phyloP scores from a whole-genome alignment of 23 tunicate genomes.

The Clavelina lepadiformis region DNA sequence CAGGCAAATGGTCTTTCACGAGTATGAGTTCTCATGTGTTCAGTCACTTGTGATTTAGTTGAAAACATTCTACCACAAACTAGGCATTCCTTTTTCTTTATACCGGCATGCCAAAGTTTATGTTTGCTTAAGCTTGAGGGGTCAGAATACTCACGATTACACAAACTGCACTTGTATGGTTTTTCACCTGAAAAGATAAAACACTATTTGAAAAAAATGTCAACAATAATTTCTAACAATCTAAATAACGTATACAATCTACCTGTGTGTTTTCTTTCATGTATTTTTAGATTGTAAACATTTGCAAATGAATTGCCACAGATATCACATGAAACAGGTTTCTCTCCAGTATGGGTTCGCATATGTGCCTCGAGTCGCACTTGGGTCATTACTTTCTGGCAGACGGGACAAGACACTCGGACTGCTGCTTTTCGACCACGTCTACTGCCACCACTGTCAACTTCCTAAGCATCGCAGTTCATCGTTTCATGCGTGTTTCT shows the following conservation, averaged over 20 bases:
- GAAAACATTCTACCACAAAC: slow-evolving; percentile 38
- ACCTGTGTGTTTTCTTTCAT: slow-evolving; percentile 68
- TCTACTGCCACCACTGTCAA: slow-evolving; percentile 7
- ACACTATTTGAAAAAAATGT: not conserved
- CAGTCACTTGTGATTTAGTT: slow-evolving; percentile 42
- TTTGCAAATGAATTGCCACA: slow-evolving; percentile 50
- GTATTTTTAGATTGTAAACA: slow-evolving; percentile 53
- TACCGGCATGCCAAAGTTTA: slow-evolving; percentile 67
- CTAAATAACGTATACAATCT: not conserved
- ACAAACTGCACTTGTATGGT: slow-evolving; percentile 31
- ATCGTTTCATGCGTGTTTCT: too few relatives aligned
- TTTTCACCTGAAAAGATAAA: slow-evolving; percentile 25
- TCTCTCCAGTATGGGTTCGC: slow-evolving; percentile 64
- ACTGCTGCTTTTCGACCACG: slow-evolving; percentile 53
- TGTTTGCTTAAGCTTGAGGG: slow-evolving; percentile 71
- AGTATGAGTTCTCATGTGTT: slow-evolving; percentile 70
- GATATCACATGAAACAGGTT: slow-evolving; percentile 17
- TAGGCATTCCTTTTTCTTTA: slow-evolving; percentile 50
- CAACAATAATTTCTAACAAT: not conserved
- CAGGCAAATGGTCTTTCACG: slow-evolving; percentile 62
- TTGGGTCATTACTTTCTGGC: slow-evolving; percentile 38
- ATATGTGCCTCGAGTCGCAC: slow-evolving; percentile 28
- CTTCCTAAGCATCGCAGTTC: too few relatives aligned
- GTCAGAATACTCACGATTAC: slow-evolving; percentile 40
- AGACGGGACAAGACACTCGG: slow-evolving; percentile 44